phyloP scores from a whole-genome alignment of 2,113 vertebrate genomes.

The Marmota monax region DNA sequence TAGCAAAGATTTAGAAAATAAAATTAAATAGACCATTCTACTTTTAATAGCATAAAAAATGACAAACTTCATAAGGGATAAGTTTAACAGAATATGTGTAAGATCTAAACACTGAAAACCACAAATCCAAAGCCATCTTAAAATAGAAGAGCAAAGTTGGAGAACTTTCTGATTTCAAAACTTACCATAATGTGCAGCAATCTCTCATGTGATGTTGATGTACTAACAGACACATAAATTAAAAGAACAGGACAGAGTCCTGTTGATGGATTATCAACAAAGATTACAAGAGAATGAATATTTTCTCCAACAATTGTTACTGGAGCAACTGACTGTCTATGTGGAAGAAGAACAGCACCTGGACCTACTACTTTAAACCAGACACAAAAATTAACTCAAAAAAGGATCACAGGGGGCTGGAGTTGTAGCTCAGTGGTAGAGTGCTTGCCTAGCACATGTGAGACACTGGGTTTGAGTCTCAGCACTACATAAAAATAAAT shows the following conservation, averaged over 20 bases:
- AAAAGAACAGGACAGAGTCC: background rate
- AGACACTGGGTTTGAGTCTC: too few relatives aligned
- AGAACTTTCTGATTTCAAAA: slow-evolving; percentile 7
- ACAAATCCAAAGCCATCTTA: background rate
- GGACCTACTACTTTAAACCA: background rate
- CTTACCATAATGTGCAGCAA: background rate
- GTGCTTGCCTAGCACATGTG: too few relatives aligned
- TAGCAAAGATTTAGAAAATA: background rate
- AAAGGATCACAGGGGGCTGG: background rate
- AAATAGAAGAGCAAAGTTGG: background rate
- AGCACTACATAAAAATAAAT: too few relatives aligned
- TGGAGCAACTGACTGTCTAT: background rate
- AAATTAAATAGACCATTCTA: background rate
- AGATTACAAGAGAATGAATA: background rate
- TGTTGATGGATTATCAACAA: background rate
- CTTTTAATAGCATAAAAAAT: background rate
- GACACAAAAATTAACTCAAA: background rate
- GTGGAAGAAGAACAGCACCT: background rate
- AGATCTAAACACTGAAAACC: background rate
- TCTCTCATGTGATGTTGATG: background rate
- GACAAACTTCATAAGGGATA: background rate
- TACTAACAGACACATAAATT: background rate
- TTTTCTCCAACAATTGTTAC: background rate
- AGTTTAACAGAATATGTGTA: background rate
- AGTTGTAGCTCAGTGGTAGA: too few relatives aligned